phyloP scores from a whole-genome alignment of 1,140 invertebrate genomes.

The Chlorops oryzae region DNA sequence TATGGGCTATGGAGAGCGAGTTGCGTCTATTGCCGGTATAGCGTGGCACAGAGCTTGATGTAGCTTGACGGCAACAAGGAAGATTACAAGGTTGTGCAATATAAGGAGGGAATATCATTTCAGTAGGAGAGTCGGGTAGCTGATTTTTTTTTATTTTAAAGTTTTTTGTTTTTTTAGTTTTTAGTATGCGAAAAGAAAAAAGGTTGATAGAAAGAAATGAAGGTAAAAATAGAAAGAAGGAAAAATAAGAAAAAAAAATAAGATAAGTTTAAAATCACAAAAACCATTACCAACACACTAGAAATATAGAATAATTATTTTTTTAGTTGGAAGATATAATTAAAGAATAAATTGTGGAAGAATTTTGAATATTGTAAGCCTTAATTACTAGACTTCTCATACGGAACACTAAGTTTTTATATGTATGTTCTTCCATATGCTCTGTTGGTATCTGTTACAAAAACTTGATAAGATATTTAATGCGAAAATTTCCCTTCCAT shows the following conservation, averaged over 20 bases:
- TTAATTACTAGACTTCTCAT: too few species aligned
- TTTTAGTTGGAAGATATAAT: too few species aligned
- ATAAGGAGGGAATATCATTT: conserved; percentile 46
- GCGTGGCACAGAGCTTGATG: conserved; percentile 40
- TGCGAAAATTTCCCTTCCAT: too few species aligned
- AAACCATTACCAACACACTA: conserved; percentile 39
- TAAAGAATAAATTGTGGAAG: too few species aligned
- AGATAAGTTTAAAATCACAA: too few species aligned
- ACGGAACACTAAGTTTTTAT: too few species aligned
- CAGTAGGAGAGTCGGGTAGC: conserved; percentile 43
- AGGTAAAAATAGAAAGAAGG: conserved; percentile 34
- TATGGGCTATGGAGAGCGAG: conserved; percentile 27
- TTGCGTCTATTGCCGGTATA: conserved; percentile 23
- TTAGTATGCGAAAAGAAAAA: conserved; percentile 15
- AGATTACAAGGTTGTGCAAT: conserved; percentile 44
- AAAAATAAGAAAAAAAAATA: conserved; percentile 29
- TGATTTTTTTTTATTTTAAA: conserved; percentile 17
- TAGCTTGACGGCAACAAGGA: conserved; percentile 35
- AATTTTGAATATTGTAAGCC: too few species aligned
- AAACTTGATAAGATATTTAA: too few species aligned
- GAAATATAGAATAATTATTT: conserved; percentile 17
- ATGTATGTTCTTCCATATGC: too few species aligned
- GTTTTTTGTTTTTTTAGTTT: conserved; percentile 14
- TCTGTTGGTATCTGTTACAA: too few species aligned
- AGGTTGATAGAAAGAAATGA: conserved; percentile 5